Conservation (phyloP, 2,113 vertebrate genomes). For the Chrysemys picta region DNA sequence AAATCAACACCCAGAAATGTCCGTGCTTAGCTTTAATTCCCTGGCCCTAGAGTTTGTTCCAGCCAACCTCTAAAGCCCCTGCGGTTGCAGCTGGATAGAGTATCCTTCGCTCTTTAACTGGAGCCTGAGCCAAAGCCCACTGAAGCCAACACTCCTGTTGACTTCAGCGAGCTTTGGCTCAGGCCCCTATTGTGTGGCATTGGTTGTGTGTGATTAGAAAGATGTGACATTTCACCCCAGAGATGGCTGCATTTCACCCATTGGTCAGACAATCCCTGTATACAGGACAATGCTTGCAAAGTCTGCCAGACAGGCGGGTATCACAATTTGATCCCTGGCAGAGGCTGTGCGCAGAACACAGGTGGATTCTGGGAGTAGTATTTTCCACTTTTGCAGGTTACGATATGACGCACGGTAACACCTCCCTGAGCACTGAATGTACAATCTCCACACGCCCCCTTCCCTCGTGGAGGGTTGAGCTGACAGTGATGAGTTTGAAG, state of each 20-base stretch:
- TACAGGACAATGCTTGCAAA: not conserved
- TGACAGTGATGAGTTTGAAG: rapidly evolving
- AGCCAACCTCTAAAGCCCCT: not conserved
- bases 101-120: not conserved
- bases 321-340: too few species aligned
- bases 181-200: not conserved
- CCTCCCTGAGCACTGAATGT: not conserved
- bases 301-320: not conserved
- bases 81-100: rapidly evolving
- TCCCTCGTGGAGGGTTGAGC: not conserved
- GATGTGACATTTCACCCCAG: not conserved
- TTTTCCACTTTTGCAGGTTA: not conserved
- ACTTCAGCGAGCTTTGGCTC: not conserved
- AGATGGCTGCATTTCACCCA: not conserved
- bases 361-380: rapidly evolving
- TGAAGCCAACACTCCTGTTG: rapidly evolving
- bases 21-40: not conserved
- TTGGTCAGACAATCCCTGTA: not conserved
- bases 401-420: rapidly evolving
- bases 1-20: not conserved
- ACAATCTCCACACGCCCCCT: not conserved
- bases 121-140: rapidly evolving
- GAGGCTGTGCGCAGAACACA: rapidly evolving
- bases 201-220: not conserved
- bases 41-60: not conserved